These are phyloP conservation scores for Eupleurogrammus muticus DNA, from an alignment of 2,797 vertebrate species.

Conservation along the genomic window DNA sequence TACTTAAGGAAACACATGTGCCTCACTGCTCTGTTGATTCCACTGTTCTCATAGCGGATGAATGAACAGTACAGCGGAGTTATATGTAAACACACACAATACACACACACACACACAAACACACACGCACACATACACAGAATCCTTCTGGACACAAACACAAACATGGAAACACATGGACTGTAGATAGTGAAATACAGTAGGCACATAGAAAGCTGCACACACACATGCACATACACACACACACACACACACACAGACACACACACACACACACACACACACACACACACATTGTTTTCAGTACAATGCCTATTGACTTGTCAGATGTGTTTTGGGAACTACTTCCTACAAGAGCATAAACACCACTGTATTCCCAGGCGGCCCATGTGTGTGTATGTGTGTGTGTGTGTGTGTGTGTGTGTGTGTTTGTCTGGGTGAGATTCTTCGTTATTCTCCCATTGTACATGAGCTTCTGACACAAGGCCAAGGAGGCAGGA, in stretches of 20 bases:
- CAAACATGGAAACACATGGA: conserved; percentile 27
- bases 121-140: background rate
- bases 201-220: background rate
- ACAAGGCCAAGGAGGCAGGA: conserved; percentile 15
- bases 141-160: background rate
- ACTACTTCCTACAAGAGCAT: conserved; percentile 41
- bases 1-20: conserved; percentile 20
- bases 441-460: background rate
- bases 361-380: conserved; percentile 51
- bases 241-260: background rate
- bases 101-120: background rate
- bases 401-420: conserved; percentile 1
- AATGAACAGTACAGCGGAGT: conserved; percentile 6
- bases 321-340: conserved; percentile 41
- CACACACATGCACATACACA: conserved; percentile 1
- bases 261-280: conserved; percentile 16
- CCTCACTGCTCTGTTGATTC: background rate
- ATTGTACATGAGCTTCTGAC: conserved; percentile 14
- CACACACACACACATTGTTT: conserved; percentile 42
- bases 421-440: background rate
- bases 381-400: background rate
- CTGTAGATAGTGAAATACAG: background rate
- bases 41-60: background rate
- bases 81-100: conserved; percentile 14
- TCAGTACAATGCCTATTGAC: conserved; percentile 52